A percentile compares a stretch with the other conserved stretches of the same genome.
phyloP scores from a whole-genome alignment of 2,797 vertebrate genomes.

The Enteromius trimaculatus region DNA sequence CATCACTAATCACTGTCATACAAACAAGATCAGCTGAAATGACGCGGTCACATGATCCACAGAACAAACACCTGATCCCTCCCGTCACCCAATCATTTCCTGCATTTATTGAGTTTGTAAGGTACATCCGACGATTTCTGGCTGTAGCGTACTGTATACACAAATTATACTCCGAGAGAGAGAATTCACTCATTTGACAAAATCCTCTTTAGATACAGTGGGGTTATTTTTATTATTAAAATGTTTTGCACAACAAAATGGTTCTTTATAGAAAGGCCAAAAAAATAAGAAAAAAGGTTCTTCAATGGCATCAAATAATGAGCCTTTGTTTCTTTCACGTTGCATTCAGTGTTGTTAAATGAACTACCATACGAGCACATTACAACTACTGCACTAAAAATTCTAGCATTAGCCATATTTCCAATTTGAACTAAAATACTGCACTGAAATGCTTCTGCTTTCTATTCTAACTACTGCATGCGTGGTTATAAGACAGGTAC shows the following conservation, averaged over 20 bases:
- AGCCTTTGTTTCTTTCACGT: background rate
- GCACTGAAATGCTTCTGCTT: background rate
- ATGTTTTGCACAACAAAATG: background rate
- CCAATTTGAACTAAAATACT: background rate
- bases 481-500: background rate
- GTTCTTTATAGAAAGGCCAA: too few relatives aligned
- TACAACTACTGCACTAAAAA: background rate
- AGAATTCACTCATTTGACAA: background rate
- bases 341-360: background rate
- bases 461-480: too few relatives aligned
- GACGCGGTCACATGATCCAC: background rate
- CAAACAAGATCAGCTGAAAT: background rate
- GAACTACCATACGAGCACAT: background rate
- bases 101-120: background rate
- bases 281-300: background rate
- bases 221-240: background rate
- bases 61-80: background rate
- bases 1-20: background rate
- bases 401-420: background rate
- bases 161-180: background rate
- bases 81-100: background rate
- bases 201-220: background rate
- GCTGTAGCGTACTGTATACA: background rate
- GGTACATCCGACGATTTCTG: background rate
- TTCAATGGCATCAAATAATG: background rate